Conservation (phyloP, 2,113 vertebrate genomes). For the Mus musculus region DNA sequence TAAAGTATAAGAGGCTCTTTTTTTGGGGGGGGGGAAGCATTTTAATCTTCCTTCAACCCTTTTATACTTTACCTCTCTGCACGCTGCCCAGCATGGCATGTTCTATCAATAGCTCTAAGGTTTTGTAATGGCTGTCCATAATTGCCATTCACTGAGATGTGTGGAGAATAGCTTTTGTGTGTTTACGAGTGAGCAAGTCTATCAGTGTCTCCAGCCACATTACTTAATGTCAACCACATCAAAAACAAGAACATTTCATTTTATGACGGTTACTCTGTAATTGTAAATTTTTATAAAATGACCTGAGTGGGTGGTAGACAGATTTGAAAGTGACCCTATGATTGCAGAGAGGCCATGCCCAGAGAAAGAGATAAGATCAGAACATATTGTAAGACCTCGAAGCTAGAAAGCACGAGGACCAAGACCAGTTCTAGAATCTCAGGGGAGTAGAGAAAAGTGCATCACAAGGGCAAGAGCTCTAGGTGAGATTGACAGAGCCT, state of each 20-base stretch:
- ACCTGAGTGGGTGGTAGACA: not conserved
- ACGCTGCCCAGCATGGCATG: not conserved
- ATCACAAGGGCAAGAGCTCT: rapidly evolving
- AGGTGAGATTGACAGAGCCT: not conserved
- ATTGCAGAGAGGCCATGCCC: not conserved
- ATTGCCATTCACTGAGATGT: slow-evolving; percentile 18
- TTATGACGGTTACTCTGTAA: slow-evolving; percentile 7
- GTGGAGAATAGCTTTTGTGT: slow-evolving; percentile 29
- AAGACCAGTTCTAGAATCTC: not conserved
- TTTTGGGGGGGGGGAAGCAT: not conserved
- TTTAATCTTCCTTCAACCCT: slow-evolving; percentile 17
- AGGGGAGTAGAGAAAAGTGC: not conserved
- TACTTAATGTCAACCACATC: not conserved
- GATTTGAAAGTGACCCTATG: not conserved
- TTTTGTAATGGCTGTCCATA: not conserved
- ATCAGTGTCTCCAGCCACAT: not conserved
- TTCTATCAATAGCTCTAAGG: not conserved
- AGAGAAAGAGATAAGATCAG: not conserved
- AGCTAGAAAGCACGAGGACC: not conserved
- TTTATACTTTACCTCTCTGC: not conserved
- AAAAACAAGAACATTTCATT: not conserved
- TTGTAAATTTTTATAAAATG: not conserved
- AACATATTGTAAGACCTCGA: not conserved
- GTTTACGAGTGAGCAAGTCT: not conserved
- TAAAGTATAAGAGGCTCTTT: not conserved